Percentiles rank a stretch among this genome's conserved stretches.
Conservation (phyloP, 64 coral and sea anemone genomes). For the Actinia equina region DNA sequence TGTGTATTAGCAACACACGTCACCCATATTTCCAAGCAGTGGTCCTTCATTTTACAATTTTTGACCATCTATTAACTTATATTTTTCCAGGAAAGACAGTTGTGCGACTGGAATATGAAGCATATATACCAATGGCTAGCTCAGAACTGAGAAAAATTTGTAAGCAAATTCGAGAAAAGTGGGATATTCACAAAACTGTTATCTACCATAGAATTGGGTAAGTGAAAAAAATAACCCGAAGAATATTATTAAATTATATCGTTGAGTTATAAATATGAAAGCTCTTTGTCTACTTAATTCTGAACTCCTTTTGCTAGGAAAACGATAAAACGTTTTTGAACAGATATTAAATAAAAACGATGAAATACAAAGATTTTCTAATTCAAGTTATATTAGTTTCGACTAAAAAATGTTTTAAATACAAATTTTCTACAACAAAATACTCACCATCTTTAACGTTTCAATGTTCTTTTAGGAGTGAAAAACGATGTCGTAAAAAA, state of each 20-base stretch:
- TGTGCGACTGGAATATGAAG: constrained; percentile 90
- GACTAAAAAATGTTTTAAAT: neutral
- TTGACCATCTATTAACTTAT: neutral
- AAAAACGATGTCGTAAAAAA: neutral
- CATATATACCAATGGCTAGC: constrained; percentile 94
- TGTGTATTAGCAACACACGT: too few relatives aligned
- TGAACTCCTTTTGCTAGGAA: neutral
- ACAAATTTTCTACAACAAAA: neutral
- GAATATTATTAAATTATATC: too few relatives aligned
- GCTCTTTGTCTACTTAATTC: neutral
- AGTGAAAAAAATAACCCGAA: neutral
- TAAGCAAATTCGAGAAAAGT: constrained; percentile 86
- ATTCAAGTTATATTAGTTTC: neutral
- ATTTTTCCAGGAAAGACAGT: constrained; percentile 81
- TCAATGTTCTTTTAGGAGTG: neutral
- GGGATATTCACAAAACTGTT: constrained; percentile 90
- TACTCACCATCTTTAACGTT: neutral
- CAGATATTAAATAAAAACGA: neutral
- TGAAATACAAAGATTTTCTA: neutral
- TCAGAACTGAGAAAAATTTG: constrained; percentile 97
- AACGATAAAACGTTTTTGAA: neutral
- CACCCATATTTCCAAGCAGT: neutral
- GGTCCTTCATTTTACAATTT: neutral
- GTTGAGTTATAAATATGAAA: too few relatives aligned
- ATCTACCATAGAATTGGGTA: constrained; percentile 96